Conservation (phyloP, 2,797 vertebrate species). For the Danio jaintianensis region DNA sequence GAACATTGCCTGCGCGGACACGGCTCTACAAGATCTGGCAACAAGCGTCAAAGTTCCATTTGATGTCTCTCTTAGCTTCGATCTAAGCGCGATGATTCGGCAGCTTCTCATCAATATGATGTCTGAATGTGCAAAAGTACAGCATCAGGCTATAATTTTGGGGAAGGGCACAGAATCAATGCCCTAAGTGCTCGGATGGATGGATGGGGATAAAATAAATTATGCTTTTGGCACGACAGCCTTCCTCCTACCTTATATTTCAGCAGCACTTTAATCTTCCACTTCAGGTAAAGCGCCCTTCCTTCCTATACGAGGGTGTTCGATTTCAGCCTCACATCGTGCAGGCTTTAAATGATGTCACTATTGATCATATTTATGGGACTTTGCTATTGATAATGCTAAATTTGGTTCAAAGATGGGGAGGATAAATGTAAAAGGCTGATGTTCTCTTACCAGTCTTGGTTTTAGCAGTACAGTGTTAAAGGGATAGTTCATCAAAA, state of each 20-base stretch:
- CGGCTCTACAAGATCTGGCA: slow-evolving; percentile 6
- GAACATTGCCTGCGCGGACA: not conserved
- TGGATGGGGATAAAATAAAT: slow-evolving; percentile 35
- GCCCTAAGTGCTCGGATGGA: slow-evolving; percentile 30
- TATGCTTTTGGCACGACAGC: slow-evolving; percentile 14
- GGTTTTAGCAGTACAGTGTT: no score
- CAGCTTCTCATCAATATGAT: not conserved
- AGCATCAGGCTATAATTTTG: not conserved
- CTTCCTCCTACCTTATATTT: slow-evolving; percentile 19
- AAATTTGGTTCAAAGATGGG: no score
- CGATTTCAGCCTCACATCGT: not conserved
- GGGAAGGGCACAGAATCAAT: slow-evolving; percentile 19
- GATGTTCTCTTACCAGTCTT: no score
- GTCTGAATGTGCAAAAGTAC: slow-evolving; percentile 18
- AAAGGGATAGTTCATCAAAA: no score
- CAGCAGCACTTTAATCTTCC: slow-evolving; percentile 19
- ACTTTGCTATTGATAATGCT: no score
- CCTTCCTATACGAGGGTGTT: not conserved
- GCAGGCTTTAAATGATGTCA: not conserved
- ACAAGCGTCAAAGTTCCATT: not conserved
- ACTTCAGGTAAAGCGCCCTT: slow-evolving; percentile 18
- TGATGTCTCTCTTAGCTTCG: slow-evolving; percentile 19
- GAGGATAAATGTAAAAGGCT: no score
- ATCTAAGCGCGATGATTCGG: slow-evolving; percentile 2
- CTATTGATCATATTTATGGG: not conserved